These are phyloP conservation scores for Lochmaea crataegi DNA, from an alignment of 2,888 invertebrate genomes.

Conservation along the genomic window DNA sequence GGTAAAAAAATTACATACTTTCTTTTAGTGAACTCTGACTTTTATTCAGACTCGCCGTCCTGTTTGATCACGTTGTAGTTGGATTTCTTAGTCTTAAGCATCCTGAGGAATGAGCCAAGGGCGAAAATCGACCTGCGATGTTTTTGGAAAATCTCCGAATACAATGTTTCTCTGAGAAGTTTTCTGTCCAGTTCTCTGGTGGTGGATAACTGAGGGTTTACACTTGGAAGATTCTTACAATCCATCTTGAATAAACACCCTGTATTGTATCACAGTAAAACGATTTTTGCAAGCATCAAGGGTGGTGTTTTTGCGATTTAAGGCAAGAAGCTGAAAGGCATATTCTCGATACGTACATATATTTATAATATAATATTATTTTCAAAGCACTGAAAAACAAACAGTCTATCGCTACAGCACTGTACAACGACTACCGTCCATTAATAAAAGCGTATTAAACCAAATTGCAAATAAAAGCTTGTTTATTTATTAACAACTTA, in stretches of 20 bases:
- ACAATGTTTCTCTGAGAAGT: constrained; percentile 77
- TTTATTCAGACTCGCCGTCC: constrained; percentile 61
- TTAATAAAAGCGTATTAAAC: constrained; percentile 28
- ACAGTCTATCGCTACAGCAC: constrained; percentile 35
- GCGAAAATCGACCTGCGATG: constrained; percentile 82
- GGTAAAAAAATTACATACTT: constrained; percentile 10
- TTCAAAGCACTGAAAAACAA: constrained; percentile 18
- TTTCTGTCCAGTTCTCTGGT: constrained; percentile 69
- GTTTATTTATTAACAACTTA: constrained; percentile 42
- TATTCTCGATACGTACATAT: constrained; percentile 47
- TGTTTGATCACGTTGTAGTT: constrained; percentile 81
- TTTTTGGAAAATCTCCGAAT: constrained; percentile 82
- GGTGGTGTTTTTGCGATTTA: constrained; percentile 38
- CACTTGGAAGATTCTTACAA: constrained; percentile 50
- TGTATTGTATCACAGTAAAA: constrained; percentile 46
- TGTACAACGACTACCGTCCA: constrained; percentile 23
- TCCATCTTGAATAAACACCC: constrained; percentile 49
- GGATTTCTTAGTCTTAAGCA: constrained; percentile 79
- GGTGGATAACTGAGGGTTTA: constrained; percentile 51
- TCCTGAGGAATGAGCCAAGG: constrained; percentile 79
- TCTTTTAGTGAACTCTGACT: constrained; percentile 12
- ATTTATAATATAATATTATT: not conserved
- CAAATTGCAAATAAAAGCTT: constrained; percentile 37
- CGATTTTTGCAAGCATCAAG: constrained; percentile 38
- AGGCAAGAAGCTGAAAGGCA: constrained; percentile 47